Conservation (phyloP, 2,797 vertebrate species). For the Kryptolebias ocellatus region DNA sequence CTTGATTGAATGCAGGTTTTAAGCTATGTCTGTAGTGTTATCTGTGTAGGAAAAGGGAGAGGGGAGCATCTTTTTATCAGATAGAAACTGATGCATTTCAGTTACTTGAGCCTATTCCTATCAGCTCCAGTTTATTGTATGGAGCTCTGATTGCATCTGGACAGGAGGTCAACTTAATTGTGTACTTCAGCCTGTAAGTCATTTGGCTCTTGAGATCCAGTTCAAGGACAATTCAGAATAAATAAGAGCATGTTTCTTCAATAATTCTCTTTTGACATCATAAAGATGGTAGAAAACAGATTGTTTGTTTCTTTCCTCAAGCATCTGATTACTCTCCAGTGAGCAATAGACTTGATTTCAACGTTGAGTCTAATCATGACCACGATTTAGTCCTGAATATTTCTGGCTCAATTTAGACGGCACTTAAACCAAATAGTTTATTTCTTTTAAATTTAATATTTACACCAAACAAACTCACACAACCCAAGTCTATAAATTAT, state of each 20-base stretch:
- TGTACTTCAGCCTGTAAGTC: slow-evolving; percentile 52
- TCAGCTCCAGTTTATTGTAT: slow-evolving; percentile 69
- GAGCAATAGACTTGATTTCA: too few relatives aligned
- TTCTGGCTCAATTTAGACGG: too few relatives aligned
- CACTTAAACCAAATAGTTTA: too few relatives aligned
- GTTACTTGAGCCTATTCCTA: slow-evolving; percentile 58
- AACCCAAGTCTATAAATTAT: too few relatives aligned
- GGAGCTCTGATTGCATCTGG: slow-evolving; percentile 67
- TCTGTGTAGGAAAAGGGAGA: slow-evolving; percentile 25
- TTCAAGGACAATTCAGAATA: slow-evolving; percentile 59
- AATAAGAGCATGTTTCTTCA: slow-evolving; percentile 44
- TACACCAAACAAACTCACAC: too few relatives aligned
- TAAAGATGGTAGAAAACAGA: slow-evolving; percentile 39
- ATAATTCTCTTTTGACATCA: slow-evolving; percentile 60
- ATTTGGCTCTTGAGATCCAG: slow-evolving; percentile 48
- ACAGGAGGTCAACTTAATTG: slow-evolving; percentile 71
- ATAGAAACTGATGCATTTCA: slow-evolving; percentile 63
- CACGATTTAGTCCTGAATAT: too few relatives aligned
- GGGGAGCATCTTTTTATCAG: slow-evolving; percentile 38
- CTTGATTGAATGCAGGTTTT: slow-evolving; percentile 21
- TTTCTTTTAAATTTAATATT: too few relatives aligned
- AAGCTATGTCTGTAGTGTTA: slow-evolving; percentile 28
- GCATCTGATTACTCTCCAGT: slow-evolving; percentile 45
- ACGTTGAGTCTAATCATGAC: too few relatives aligned
- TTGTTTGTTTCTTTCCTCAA: slow-evolving; percentile 23